Conservation (phyloP, 1,140 invertebrate genomes). For the Liolophura sinensis region DNA sequence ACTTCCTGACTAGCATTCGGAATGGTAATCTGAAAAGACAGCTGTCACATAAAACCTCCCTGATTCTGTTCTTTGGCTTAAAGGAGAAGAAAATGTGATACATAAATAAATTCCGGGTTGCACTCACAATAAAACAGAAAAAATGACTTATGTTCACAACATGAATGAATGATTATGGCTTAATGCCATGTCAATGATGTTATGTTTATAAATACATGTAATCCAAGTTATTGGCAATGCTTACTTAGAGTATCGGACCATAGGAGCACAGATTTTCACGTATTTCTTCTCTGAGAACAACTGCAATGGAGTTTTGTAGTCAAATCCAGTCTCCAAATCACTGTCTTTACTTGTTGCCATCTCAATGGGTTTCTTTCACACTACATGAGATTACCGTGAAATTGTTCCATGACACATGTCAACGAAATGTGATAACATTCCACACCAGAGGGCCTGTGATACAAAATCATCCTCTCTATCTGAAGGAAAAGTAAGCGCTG, state of each 20-base stretch:
- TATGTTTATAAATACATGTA: background rate
- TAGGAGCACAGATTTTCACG: constrained; percentile 85
- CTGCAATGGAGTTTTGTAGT: constrained; percentile 26
- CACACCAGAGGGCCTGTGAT: too few species aligned
- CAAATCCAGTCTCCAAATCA: too few species aligned
- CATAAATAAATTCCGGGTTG: background rate
- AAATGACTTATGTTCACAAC: too few species aligned
- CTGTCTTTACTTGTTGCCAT: too few species aligned
- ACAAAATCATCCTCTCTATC: too few species aligned
- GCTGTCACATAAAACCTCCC: background rate
- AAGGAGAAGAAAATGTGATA: background rate
- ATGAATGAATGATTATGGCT: too few species aligned
- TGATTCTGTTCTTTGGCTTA: background rate
- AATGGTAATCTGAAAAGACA: constrained; percentile 75
- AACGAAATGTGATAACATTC: too few species aligned
- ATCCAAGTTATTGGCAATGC: constrained; percentile 26
- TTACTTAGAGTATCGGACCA: constrained; percentile 95
- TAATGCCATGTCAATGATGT: background rate
- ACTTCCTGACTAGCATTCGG: constrained; percentile 77
- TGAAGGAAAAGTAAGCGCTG: too few species aligned
- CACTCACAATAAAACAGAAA: background rate
- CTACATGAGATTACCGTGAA: too few species aligned
- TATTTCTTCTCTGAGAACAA: constrained; percentile 29
- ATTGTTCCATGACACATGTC: too few species aligned
- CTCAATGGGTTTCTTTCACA: too few species aligned